A percentile compares a stretch with the other conserved stretches of the same genome.
phyloP scores from a whole-genome alignment of 1,140 invertebrate species.

The Cecropterus lyciades region DNA sequence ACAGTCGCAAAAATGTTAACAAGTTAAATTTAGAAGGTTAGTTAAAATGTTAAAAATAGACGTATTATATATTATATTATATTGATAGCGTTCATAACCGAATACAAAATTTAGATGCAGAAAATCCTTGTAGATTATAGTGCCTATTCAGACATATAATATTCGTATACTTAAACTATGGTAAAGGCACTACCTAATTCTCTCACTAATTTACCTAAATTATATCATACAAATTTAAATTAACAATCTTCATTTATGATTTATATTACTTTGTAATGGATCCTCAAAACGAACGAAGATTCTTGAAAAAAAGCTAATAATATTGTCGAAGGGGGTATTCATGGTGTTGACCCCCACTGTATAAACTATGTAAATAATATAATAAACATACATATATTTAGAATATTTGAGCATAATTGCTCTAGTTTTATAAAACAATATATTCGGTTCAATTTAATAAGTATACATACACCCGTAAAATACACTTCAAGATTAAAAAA shows the following conservation, averaged over 20 bases:
- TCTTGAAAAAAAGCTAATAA: background rate
- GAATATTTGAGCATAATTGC: constrained; percentile 43
- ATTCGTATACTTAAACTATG: background rate
- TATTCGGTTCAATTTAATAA: constrained; percentile 54
- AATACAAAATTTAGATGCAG: constrained; percentile 8
- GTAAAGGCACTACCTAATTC: background rate
- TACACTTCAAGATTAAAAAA: constrained; percentile 57
- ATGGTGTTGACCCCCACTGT: constrained; percentile 6
- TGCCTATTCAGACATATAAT: background rate
- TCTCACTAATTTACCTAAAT: constrained; percentile 3
- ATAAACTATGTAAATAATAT: constrained; percentile 35
- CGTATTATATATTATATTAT: background rate
- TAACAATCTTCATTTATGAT: background rate
- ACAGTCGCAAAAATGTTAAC: constrained; percentile 8
- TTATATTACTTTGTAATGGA: background rate
- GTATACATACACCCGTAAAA: constrained; percentile 59
- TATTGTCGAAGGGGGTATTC: background rate
- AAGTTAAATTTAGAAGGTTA: background rate
- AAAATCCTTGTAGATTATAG: constrained; percentile 2
- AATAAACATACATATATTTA: constrained; percentile 48
- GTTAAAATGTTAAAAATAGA: constrained; percentile 5
- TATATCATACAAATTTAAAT: background rate
- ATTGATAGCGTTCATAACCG: constrained; percentile 5
- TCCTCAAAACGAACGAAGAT: too few species aligned
- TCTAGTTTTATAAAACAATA: constrained; percentile 54